Evolutionary conservation across 2,113 vertebrate genomes (phyloP).

Genomic region (Macaca mulatta): DNA sequence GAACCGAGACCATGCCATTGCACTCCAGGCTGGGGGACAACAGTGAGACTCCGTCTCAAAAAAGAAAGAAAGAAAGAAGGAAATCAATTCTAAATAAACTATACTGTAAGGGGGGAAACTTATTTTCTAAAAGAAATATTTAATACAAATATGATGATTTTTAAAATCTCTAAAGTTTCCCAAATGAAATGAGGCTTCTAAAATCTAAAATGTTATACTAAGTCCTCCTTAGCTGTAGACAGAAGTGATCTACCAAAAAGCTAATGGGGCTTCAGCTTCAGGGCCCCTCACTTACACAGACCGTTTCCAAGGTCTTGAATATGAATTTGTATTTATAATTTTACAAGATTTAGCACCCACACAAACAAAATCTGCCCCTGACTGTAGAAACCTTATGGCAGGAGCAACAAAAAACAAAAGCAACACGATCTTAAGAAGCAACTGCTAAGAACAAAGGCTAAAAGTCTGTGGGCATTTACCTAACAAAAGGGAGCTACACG

Average conservation of each 20-base stretch:
- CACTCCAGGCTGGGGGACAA: no score
- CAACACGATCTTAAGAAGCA: not conserved
- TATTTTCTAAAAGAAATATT: conserved; percentile 33
- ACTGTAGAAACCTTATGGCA: not conserved
- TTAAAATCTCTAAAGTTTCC: not conserved
- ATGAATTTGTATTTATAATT: not conserved
- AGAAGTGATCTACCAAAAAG: not conserved
- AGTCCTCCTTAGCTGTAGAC: not conserved
- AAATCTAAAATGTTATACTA: not conserved
- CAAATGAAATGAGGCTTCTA: not conserved
- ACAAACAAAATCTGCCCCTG: not conserved
- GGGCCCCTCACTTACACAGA: not conserved
- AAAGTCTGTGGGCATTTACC: not conserved
- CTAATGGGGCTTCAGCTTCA: not conserved
- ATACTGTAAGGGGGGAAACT: not conserved
- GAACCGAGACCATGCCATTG: no score
- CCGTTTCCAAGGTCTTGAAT: not conserved
- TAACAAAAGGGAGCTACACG: not conserved
- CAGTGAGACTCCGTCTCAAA: no score
- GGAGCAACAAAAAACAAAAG: not conserved
- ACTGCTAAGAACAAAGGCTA: not conserved
- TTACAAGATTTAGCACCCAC: not conserved
- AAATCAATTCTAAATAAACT: not conserved
- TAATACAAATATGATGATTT: not conserved
- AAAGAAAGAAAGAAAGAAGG: not conserved